phyloP scores from a whole-genome alignment of 2,888 invertebrate genomes.

The Acronicta alni region DNA sequence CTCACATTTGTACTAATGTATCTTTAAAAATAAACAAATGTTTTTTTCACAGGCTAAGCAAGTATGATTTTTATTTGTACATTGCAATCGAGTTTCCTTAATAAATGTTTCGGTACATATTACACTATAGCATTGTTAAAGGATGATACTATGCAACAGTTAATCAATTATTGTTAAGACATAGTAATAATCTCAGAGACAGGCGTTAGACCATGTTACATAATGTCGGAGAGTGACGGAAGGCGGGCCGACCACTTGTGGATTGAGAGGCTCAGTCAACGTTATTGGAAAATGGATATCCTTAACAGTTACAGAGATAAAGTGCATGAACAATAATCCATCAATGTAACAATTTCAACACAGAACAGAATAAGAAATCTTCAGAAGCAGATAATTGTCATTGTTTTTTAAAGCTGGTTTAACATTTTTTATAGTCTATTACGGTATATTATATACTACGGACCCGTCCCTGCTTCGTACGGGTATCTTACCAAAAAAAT shows the following conservation, averaged over 20 bases:
- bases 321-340: too few species aligned
- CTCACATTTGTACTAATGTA: neutral
- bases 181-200: constrained; percentile 34
- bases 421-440: too few species aligned
- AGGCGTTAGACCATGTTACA: constrained; percentile 53
- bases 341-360: too few species aligned
- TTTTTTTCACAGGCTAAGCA: neutral
- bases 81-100: neutral
- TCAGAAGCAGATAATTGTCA: too few species aligned
- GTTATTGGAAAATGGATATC: constrained; percentile 74
- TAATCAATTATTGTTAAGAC: constrained; percentile 14
- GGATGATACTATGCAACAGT: neutral
- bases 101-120: neutral
- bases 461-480: too few species aligned
- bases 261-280: constrained; percentile 71
- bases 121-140: neutral
- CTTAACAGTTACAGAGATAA: constrained; percentile 22
- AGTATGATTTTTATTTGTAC: neutral
- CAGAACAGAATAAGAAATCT: too few species aligned
- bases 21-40: neutral
- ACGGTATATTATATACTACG: too few species aligned
- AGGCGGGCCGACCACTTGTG: constrained; percentile 86
- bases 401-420: too few species aligned
- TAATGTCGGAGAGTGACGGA: constrained; percentile 64
- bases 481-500: too few species aligned